phyloP scores from a whole-genome alignment of 2,888 invertebrate genomes.

The Flabesymbios commensalis region DNA sequence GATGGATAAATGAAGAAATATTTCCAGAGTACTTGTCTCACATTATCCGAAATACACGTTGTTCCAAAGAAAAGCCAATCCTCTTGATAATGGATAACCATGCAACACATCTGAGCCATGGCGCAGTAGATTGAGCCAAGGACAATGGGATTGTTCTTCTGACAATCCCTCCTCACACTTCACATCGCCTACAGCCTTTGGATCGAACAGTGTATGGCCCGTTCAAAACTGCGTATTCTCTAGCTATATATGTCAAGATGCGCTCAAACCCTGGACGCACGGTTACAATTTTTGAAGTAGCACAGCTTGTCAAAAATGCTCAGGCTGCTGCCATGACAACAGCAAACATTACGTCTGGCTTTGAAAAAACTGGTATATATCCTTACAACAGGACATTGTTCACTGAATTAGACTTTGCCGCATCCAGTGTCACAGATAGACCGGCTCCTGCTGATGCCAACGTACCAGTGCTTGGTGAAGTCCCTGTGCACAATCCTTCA shows the following conservation, averaged over 20 bases:
- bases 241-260: constrained; percentile 45
- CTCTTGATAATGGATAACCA: constrained; percentile 49
- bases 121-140: constrained; percentile 46
- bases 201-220: too few relatives aligned
- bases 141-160: constrained; percentile 56
- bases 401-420: too few relatives aligned
- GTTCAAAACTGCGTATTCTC: constrained; percentile 41
- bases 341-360: too few relatives aligned
- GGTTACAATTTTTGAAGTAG: constrained; percentile 60
- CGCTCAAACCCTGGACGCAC: too few relatives aligned
- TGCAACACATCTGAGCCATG: constrained; percentile 39
- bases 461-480: too few relatives aligned
- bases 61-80: constrained; percentile 40
- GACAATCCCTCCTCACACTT: constrained; percentile 59
- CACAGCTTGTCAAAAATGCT: too few relatives aligned
- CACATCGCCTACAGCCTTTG: constrained; percentile 61
- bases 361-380: too few relatives aligned
- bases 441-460: too few relatives aligned
- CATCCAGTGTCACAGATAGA: too few relatives aligned
- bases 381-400: too few relatives aligned
- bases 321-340: too few relatives aligned
- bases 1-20: constrained; percentile 48
- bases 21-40: constrained; percentile 44
- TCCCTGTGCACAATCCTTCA: too few relatives aligned
- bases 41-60: constrained; percentile 43